Percentiles rank a stretch among this genome's conserved stretches.
Conservation (phyloP, 2,113 vertebrate genomes). For the Thunnus maccoyii region DNA sequence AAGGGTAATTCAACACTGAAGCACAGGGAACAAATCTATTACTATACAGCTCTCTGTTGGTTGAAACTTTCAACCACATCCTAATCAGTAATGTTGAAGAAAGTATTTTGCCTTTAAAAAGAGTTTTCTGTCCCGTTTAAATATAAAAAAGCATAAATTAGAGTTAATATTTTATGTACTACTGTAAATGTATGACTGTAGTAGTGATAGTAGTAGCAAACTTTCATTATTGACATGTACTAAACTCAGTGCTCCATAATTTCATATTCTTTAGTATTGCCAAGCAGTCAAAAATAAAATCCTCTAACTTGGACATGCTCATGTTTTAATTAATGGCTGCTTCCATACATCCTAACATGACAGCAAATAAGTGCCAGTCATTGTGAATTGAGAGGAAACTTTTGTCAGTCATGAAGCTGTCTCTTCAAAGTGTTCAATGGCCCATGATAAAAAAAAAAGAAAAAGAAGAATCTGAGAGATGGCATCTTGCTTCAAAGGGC, state of each 20-base stretch:
- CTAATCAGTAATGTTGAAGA: background rate
- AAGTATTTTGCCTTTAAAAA: background rate
- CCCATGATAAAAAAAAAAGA: conserved; percentile 20
- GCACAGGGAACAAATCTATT: conserved; percentile 25
- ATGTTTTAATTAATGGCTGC: conserved; percentile 40
- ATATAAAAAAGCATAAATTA: too few species aligned
- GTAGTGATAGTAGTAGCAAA: background rate
- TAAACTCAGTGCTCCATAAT: conserved; percentile 1
- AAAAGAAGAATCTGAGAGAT: conserved; percentile 18
- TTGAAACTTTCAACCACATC: background rate
- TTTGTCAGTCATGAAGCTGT: conserved; percentile 52
- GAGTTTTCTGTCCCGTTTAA: too few species aligned
- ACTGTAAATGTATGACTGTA: background rate
- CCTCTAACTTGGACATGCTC: background rate
- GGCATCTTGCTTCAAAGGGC: conserved; percentile 45
- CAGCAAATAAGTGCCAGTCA: conserved; percentile 60
- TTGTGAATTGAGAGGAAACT: conserved; percentile 44
- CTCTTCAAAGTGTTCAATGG: conserved; percentile 47
- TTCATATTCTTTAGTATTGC: background rate
- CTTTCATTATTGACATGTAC: background rate
- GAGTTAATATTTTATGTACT: too few species aligned
- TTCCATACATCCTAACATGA: conserved; percentile 35
- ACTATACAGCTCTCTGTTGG: background rate
- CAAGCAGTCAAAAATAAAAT: conserved; percentile 33
- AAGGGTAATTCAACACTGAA: conserved; percentile 21